Evolutionary conservation across 1,140 invertebrate genomes (phyloP).

Genomic region (Diachasmimorpha longicaudata): DNA sequence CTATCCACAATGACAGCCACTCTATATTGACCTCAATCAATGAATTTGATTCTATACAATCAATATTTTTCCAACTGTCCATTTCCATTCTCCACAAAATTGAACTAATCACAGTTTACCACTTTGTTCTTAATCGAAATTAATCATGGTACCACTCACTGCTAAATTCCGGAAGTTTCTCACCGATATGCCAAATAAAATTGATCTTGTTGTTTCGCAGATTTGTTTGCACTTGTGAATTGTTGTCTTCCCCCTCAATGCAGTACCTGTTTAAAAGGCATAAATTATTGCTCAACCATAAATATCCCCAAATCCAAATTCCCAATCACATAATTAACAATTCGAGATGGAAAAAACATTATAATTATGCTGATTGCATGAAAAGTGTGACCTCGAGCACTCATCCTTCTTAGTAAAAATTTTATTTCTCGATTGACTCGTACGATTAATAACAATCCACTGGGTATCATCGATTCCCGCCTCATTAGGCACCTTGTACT

Average conservation of each 20-base stretch:
- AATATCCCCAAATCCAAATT: no score
- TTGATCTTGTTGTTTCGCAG: neutral
- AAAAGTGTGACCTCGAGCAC: slow-evolving; percentile 15
- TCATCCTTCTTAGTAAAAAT: slow-evolving; percentile 8
- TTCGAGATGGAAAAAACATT: neutral
- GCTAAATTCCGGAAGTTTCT: neutral
- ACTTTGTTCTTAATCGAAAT: no score
- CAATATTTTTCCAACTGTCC: no score
- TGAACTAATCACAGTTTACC: neutral
- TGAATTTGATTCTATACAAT: no score
- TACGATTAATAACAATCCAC: slow-evolving; percentile 5
- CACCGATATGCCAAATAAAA: neutral
- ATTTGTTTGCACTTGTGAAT: neutral
- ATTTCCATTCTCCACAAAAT: neutral
- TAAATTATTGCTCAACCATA: neutral
- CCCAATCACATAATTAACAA: no score
- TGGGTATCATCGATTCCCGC: neutral
- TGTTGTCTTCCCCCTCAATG: neutral
- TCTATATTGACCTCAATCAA: no score
- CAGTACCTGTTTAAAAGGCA: neutral
- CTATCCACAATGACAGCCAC: no score
- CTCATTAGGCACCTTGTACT: neutral
- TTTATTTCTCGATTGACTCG: neutral
- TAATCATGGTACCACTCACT: neutral
- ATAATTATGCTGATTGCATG: no score